Evolutionary conservation across 2,888 invertebrate species (phyloP), one percentile per base, ranked within the genome.

Genomic region (Smittia sp.): DNA sequence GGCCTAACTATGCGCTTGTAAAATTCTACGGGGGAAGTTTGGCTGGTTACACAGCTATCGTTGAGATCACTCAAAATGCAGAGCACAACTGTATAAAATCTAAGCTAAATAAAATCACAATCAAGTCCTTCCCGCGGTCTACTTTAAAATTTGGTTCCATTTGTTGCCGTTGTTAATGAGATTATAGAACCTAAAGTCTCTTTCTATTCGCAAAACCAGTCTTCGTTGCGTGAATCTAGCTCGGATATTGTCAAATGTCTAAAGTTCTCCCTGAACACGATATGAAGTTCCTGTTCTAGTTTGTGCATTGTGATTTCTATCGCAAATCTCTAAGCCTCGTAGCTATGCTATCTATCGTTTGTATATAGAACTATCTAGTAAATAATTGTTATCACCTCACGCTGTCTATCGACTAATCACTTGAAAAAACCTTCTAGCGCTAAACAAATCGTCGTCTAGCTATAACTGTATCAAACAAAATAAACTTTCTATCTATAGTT

Each of bases 81-180:
- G 15, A 46, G 46, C 11, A 38, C 6, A 11, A 9, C 6, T 38
- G 38, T 46, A 46, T 46, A 46, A 46, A 11, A 15, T 46, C 46
- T 46, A 46, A n/a, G 6, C 46, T 46, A 46, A 13, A 7, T 46
- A 46, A 46, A 46, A 46, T 46, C 46, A 46, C 46, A 46, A 46
- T 11, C 32, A n/a, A 38, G 38, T 38, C 11, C 38, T 38, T 46
- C 46, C 2, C 32, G 15, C 15, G 6, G 46, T 13, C 46, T 46
- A 46, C 46, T 46, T 46, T 46, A 46, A 46, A 46, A 46, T 46
- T 46, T 46, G 46, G 46, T 46, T 46, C 46, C 46, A 46, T 46
- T 46, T 46, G 15, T 46, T 46, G 6, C 15, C 46, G 46, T 46
- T 46, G n/a, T 46, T n/a, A 46, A 46, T 46, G 38, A 6, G 38